phyloP scores from a whole-genome alignment of 2,888 invertebrate species.

The Macrosoma leucophasiata region DNA sequence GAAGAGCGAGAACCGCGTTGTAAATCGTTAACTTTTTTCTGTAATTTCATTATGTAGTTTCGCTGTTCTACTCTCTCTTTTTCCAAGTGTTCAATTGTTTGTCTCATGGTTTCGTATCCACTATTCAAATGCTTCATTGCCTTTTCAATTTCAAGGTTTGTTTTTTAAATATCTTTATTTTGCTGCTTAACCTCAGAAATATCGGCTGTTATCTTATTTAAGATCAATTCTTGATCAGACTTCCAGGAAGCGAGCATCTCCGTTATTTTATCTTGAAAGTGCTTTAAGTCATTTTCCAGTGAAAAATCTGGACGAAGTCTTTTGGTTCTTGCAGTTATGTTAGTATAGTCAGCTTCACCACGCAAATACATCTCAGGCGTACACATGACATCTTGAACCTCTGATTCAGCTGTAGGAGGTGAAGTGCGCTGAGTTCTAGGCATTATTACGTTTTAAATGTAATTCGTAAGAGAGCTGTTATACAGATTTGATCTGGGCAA shows the following conservation, averaged over 20 bases:
- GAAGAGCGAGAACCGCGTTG: too few relatives aligned
- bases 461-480: too few relatives aligned
- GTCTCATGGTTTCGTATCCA: background rate
- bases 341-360: too few relatives aligned
- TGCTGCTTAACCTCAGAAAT: background rate
- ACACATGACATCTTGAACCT: too few relatives aligned
- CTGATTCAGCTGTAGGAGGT: too few relatives aligned
- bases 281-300: conserved; percentile 1
- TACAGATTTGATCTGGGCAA: too few relatives aligned
- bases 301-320: conserved; percentile 1
- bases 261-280: conserved; percentile 1
- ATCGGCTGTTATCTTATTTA: background rate
- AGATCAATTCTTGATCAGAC: background rate
- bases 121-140: background rate
- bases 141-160: background rate
- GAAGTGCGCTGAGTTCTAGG: too few relatives aligned
- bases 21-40: too few relatives aligned
- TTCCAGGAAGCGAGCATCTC: background rate
- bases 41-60: too few relatives aligned
- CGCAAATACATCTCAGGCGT: too few relatives aligned
- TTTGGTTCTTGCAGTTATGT: background rate
- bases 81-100: background rate
- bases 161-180: conserved; percentile 3
- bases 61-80: background rate
- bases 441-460: too few relatives aligned